Evolutionary conservation across 2,797 vertebrate genomes (phyloP).

Genomic region (Brotula barbata): DNA sequence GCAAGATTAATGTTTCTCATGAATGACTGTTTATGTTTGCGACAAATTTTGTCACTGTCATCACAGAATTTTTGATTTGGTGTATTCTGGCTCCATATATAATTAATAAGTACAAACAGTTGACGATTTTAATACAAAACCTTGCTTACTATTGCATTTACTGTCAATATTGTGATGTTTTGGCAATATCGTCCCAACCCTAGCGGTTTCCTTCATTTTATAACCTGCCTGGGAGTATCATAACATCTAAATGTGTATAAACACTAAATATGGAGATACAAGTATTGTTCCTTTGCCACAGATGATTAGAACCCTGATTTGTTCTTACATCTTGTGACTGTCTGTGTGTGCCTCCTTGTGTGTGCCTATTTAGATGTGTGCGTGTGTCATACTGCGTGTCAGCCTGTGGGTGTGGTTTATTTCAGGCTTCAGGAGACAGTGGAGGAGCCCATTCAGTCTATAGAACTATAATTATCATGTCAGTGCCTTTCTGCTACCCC

Average conservation of each 20-base stretch:
- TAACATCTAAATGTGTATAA: slow-evolving; percentile 12
- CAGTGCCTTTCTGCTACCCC: slow-evolving; percentile 62
- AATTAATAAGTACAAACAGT: no score
- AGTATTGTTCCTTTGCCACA: neutral
- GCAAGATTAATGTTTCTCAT: no score
- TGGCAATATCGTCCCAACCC: no score
- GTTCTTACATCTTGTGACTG: slow-evolving; percentile 4
- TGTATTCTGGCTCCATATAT: no score
- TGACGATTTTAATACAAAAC: no score
- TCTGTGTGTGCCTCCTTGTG: slow-evolving; percentile 1
- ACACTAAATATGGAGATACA: neutral
- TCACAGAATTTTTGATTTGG: no score
- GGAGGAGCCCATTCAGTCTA: slow-evolving; percentile 67
- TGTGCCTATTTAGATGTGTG: slow-evolving; percentile 17
- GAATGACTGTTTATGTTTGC: no score
- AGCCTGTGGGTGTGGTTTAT: slow-evolving; percentile 64
- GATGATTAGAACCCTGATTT: slow-evolving; percentile 7
- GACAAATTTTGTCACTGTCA: no score
- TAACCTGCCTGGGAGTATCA: neutral
- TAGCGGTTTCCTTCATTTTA: no score
- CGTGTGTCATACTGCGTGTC: slow-evolving; percentile 40
- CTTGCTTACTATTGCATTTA: no score
- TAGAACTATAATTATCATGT: slow-evolving; percentile 78
- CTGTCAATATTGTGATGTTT: no score
- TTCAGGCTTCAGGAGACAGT: slow-evolving; percentile 66